Base-by-base conservation (phyloP, 2,113 vertebrate genomes). In the Psammodynastes pulverulentus region DNA sequence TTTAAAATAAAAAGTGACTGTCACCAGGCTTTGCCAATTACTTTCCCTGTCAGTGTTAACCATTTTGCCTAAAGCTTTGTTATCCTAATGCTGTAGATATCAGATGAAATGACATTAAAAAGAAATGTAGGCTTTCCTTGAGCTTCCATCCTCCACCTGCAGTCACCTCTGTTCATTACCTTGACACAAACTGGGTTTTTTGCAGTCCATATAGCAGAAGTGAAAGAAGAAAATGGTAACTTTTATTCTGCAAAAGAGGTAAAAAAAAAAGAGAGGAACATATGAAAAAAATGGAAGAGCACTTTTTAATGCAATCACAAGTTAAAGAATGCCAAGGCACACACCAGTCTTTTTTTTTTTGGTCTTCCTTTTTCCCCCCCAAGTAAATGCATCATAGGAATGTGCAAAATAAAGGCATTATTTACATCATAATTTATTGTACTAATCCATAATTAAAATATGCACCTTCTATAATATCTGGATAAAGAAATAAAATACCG, bases 61-160 rank as follows among this genome's bases (percentile, higher is more conserved):
- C 86, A 95, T 94, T 93, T 96, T 95, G 94, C 96, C 95, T 96
- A 95, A 95, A 96, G 94, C 94, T 96, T 95, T 97, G 89, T 96
- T 96, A 95, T 95, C 9, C 0, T 93, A 94, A 72, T 90, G 90
- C 90, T 95, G 34, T 53, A 91, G 89, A 91, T 95, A 96, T 96
- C 94, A 96, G 95, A 95, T 95, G 92, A 96, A 96, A 96, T 0
- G 3, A 94, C 92, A 92, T 91, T 93, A 90, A 84, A 95, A 93
- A 94, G 49, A 85, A 56, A 52, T 94, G 89, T 92, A 95, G 95
- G 96, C 90, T 96, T 96, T 95, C 93, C 90, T 94, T 95, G 88
- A 93, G 94, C 93, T 54, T 95, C 95, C 92, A 9, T 48, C 93
- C 56, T 72, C 43, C 48, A 43, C 39, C 52, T 79, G 87, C 79